phyloP scores from a whole-genome alignment of 2,888 invertebrate species.

The Carpatolechia fugitivella region DNA sequence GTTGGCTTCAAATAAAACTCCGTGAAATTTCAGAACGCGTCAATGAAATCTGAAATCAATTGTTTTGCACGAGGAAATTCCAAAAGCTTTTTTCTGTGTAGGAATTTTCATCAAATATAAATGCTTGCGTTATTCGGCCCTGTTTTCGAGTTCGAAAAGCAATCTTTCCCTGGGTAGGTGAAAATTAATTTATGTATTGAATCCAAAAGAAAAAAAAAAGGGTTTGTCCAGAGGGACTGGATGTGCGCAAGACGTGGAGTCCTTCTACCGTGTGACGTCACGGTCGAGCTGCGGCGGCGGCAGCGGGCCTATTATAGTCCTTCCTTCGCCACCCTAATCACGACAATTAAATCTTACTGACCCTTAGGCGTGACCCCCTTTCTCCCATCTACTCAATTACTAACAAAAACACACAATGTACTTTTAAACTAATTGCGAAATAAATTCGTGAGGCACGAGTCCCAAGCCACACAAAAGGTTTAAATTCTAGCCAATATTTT shows the following conservation, averaged over 20 bases:
- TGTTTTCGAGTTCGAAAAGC: too few species aligned
- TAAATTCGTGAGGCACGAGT: neutral
- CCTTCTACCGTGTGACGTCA: constrained; percentile 44
- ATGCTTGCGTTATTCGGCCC: too few species aligned
- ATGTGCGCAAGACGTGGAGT: constrained; percentile 42
- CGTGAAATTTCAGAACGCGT: too few species aligned
- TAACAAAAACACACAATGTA: constrained; percentile 1
- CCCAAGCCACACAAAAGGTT: neutral
- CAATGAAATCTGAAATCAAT: too few species aligned
- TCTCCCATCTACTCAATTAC: neutral
- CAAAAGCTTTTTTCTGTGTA: too few species aligned
- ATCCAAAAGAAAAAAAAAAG: constrained; percentile 7
- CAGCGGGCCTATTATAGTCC: too few species aligned
- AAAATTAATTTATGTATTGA: neutral
- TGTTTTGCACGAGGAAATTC: too few species aligned
- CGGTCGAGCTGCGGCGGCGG: constrained; percentile 46
- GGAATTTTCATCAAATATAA: too few species aligned
- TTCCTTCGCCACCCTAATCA: constrained; percentile 58
- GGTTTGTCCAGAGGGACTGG: constrained; percentile 22
- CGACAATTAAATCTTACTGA: constrained; percentile 55
- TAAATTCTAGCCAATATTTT: constrained; percentile 10
- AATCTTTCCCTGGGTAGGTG: too few species aligned
- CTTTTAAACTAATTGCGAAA: neutral
- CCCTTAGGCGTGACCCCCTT: neutral
- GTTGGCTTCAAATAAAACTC: too few species aligned